phyloP scores from a whole-genome alignment of 2,888 invertebrate species.

The Epicampocera succincta region DNA sequence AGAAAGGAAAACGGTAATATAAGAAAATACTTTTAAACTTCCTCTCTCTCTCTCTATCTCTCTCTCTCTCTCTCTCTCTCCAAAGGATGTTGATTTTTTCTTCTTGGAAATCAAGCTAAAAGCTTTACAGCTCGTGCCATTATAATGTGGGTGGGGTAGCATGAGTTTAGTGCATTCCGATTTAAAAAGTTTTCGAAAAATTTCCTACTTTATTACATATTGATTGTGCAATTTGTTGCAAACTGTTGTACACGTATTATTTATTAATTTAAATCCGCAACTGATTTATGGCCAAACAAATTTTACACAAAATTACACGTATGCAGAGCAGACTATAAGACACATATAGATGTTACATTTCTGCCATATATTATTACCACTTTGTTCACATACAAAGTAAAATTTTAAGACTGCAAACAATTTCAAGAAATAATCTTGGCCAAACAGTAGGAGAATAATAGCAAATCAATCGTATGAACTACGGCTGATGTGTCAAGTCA shows the following conservation, averaged over 20 bases:
- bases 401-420: too few species aligned
- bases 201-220: slow-evolving; percentile 55
- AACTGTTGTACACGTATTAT: slow-evolving; percentile 54
- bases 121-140: not conserved
- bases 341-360: not conserved
- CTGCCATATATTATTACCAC: slow-evolving; percentile 1
- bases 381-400: too few species aligned
- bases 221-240: slow-evolving; percentile 56
- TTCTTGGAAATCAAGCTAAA: slow-evolving; percentile 56
- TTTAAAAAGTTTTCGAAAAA: slow-evolving; percentile 62
- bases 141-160: slow-evolving; percentile 49
- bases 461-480: too few species aligned
- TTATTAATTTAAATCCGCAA: slow-evolving; percentile 53
- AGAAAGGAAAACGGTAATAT: not conserved
- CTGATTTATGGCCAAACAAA: slow-evolving; percentile 49
- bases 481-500: too few species aligned
- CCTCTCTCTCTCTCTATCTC: too few species aligned
- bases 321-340: not conserved
- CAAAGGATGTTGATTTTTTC: not conserved
- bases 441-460: too few species aligned
- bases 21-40: too few species aligned
- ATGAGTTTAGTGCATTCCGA: slow-evolving; percentile 56
- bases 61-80: too few species aligned
- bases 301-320: slow-evolving; percentile 16
- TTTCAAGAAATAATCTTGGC: too few species aligned